Evolutionary conservation across 2,113 vertebrate species (phyloP).

Genomic region (Eublepharis macularius): DNA sequence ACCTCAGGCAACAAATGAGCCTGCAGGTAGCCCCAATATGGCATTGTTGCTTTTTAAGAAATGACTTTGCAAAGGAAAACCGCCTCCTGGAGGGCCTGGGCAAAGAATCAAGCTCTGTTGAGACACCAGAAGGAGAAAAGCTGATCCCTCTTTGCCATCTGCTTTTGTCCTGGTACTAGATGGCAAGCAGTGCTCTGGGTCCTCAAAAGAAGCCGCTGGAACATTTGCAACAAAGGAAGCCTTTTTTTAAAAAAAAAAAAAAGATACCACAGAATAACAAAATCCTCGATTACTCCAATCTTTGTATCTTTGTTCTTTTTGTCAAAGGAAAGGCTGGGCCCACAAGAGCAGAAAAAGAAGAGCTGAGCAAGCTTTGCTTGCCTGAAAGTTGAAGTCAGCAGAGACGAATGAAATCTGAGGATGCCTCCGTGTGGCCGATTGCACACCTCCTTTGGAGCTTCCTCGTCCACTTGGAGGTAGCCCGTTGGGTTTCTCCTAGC

Average conservation of each 20-base stretch:
- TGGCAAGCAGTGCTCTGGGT: background rate
- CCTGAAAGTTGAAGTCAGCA: fast-evolving
- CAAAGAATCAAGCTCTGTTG: background rate
- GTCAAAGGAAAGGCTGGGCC: background rate
- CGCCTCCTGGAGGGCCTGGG: background rate
- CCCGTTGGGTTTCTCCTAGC: fast-evolving
- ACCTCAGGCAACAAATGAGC: background rate
- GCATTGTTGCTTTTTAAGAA: background rate
- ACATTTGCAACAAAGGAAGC: background rate
- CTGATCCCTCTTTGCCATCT: background rate
- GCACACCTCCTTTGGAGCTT: background rate
- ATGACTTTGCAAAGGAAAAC: background rate
- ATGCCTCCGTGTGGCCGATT: too few species aligned
- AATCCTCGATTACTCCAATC: background rate
- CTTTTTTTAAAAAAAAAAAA: background rate
- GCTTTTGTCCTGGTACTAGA: constrained; percentile 14
- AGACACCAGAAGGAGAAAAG: background rate
- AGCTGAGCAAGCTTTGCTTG: background rate
- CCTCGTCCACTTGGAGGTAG: fast-evolving
- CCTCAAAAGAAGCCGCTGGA: background rate
- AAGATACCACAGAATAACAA: background rate
- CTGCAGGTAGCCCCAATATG: background rate
- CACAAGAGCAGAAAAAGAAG: background rate
- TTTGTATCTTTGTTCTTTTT: background rate
- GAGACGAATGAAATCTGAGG: background rate